Conservation (phyloP, 2,113 vertebrate species). For the Myotis lucifugus region DNA sequence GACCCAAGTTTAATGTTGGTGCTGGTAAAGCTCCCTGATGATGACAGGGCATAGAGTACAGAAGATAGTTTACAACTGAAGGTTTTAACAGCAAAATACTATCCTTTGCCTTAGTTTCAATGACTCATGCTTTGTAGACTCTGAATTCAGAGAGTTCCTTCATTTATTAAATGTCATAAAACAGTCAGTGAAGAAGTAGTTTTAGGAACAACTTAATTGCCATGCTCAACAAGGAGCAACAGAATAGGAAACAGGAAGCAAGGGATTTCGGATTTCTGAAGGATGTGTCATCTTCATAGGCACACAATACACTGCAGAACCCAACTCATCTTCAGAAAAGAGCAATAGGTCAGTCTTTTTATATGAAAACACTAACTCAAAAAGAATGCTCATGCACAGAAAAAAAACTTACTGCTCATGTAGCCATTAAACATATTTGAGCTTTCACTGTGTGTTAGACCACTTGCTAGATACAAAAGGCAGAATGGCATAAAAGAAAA, state of each 20-base stretch:
- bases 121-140: background rate
- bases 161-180: constrained; percentile 1
- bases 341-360: background rate
- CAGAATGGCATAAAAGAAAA: background rate
- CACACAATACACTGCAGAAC: background rate
- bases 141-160: background rate
- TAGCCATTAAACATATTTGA: background rate
- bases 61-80: background rate
- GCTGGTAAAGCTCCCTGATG: background rate
- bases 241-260: background rate
- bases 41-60: background rate
- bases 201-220: constrained; percentile 11
- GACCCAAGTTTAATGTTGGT: background rate
- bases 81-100: background rate
- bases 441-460: background rate
- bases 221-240: background rate
- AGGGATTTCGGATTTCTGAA: background rate
- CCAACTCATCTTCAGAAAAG: background rate
- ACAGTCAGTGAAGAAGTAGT: background rate
- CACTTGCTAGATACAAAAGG: background rate
- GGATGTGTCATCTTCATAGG: background rate
- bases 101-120: background rate
- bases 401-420: background rate
- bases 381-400: background rate
- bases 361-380: background rate